Percentiles rank a stretch among this genome's conserved stretches.
Conservation (phyloP, 2,797 vertebrate species). For the Taeniopygia guttata region DNA sequence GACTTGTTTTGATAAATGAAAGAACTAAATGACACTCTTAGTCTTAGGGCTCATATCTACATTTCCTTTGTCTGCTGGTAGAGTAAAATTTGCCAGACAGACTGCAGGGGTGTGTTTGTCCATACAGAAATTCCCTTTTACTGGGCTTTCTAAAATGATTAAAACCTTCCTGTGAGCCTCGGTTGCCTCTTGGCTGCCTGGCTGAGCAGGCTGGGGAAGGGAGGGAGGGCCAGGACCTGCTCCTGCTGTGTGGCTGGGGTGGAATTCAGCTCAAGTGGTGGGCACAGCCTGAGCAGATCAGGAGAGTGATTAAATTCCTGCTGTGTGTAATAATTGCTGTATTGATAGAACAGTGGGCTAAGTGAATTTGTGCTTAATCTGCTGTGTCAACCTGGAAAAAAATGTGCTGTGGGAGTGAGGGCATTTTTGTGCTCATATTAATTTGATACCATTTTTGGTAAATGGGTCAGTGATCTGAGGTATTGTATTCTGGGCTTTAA, state of each 20-base stretch:
- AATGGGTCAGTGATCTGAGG: conserved; percentile 27
- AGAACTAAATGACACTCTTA: not conserved
- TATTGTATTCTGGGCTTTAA: not conserved
- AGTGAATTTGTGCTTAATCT: conserved; percentile 43
- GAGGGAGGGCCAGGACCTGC: not conserved
- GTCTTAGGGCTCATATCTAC: not conserved
- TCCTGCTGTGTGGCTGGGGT: not conserved
- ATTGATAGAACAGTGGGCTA: not conserved
- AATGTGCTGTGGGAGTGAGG: not conserved
- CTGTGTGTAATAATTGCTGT: conserved; percentile 47
- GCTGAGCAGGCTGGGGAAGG: not conserved
- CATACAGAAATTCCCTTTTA: not conserved
- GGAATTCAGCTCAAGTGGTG: not conserved
- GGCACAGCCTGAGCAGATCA: not conserved
- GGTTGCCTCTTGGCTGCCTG: not conserved
- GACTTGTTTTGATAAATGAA: not conserved
- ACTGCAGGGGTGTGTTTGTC: not conserved
- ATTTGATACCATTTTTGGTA: not conserved
- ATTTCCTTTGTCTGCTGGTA: not conserved
- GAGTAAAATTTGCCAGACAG: not conserved
- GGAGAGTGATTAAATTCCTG: conserved; percentile 39
- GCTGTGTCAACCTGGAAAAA: not conserved
- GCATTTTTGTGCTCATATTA: conserved; percentile 1
- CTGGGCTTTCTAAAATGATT: not conserved
- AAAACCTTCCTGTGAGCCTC: not conserved